phyloP scores from a whole-genome alignment of 1,140 invertebrate genomes.

The Calosoma granatense region DNA sequence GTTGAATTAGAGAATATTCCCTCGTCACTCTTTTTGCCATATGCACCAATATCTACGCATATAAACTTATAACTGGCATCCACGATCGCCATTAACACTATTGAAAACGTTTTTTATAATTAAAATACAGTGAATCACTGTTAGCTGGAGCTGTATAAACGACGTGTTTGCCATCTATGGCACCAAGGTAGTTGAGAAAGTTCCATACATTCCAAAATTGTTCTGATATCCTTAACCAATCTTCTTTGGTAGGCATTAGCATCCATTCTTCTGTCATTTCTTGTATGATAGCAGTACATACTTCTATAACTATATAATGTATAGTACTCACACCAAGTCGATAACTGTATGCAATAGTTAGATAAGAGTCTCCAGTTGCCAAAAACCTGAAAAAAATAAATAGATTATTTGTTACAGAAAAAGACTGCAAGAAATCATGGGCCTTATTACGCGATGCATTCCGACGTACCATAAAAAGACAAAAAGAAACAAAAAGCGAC shows the following conservation, averaged over 20 bases:
- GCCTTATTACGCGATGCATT: no score
- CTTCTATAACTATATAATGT: slow-evolving; percentile 24
- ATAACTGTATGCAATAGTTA: slow-evolving; percentile 23
- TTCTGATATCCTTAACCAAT: slow-evolving; percentile 22
- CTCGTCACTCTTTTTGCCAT: slow-evolving; percentile 32
- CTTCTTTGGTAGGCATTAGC: slow-evolving; percentile 19
- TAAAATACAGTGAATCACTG: slow-evolving; percentile 31
- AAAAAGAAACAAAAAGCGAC: neutral
- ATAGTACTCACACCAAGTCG: slow-evolving; percentile 25
- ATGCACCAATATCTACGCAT: slow-evolving; percentile 33
- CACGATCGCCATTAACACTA: slow-evolving; percentile 33
- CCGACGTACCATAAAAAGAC: no score
- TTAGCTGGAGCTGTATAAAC: slow-evolving; percentile 24
- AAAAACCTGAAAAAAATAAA: slow-evolving; percentile 24
- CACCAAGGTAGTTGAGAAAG: slow-evolving; percentile 34
- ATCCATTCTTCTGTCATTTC: slow-evolving; percentile 20
- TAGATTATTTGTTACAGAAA: no score
- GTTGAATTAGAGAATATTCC: slow-evolving; percentile 20
- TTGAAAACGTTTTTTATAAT: slow-evolving; percentile 34
- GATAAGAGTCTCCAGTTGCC: slow-evolving; percentile 18
- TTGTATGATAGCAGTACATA: slow-evolving; percentile 23
- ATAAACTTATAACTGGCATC: slow-evolving; percentile 34
- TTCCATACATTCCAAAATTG: slow-evolving; percentile 26
- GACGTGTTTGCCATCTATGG: slow-evolving; percentile 37
- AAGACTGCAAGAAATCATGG: no score